These are phyloP conservation scores for Urocolius indicus DNA, from an alignment of 2,113 vertebrate species.

Conservation along the genomic window DNA sequence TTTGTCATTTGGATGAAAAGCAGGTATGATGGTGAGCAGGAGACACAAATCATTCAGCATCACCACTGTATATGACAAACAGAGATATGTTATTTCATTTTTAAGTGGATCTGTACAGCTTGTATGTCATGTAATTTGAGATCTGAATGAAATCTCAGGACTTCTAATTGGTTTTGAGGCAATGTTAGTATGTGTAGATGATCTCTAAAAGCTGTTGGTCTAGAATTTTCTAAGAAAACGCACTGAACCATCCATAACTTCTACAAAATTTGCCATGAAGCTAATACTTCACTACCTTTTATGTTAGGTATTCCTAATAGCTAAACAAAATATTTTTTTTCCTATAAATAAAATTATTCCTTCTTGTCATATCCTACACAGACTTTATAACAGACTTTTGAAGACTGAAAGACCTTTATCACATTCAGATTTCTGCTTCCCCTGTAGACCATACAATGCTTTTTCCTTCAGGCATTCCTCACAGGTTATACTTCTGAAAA, in stretches of 20 bases:
- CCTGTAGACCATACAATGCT: neutral
- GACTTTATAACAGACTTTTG: neutral
- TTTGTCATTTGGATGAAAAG: neutral
- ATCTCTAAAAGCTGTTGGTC: neutral
- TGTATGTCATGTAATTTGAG: neutral
- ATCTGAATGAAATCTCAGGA: neutral
- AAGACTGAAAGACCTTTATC: neutral
- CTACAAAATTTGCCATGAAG: neutral
- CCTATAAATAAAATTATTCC: neutral
- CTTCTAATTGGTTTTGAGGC: neutral
- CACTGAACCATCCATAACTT: fast-evolving
- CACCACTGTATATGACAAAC: neutral
- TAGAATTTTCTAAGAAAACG: neutral
- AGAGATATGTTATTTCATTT: neutral
- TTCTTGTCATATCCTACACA: neutral
- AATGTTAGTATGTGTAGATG: neutral
- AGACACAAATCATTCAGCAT: neutral
- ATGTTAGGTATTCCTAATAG: neutral
- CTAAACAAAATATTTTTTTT: neutral
- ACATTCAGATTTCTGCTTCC: neutral
- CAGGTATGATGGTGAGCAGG: neutral
- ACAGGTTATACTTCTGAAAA: neutral
- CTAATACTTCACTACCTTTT: neutral
- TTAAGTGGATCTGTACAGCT: neutral
- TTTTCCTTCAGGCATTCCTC: neutral